These are phyloP conservation scores for Hyles vespertilio DNA, from an alignment of 1,140 invertebrate genomes.

Conservation along the genomic window DNA sequence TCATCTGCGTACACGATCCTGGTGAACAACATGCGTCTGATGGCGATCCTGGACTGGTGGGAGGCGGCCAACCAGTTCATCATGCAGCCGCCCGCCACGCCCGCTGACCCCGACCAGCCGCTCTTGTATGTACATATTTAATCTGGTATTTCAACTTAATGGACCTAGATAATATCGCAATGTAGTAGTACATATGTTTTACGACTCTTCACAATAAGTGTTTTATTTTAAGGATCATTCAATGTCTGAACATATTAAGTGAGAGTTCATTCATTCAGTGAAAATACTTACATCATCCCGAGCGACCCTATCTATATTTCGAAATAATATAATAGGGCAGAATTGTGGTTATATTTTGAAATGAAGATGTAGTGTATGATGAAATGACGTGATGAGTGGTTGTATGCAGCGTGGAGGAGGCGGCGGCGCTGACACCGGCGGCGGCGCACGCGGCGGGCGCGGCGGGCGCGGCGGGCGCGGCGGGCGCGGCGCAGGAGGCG, in stretches of 20 bases:
- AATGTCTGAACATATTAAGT: too few relatives aligned
- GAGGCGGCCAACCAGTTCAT: slow-evolving; percentile 90
- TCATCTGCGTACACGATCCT: slow-evolving; percentile 92
- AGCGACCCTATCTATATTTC: too few relatives aligned
- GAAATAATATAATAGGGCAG: background rate
- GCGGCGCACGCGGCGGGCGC: too few relatives aligned
- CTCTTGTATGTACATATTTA: slow-evolving; percentile 28
- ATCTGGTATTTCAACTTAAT: slow-evolving; percentile 2
- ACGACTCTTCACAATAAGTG: too few relatives aligned
- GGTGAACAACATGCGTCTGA: slow-evolving; percentile 96
- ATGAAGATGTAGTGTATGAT: background rate
- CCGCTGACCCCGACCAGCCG: slow-evolving; percentile 44
- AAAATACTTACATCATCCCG: too few relatives aligned
- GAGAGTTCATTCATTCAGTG: too few relatives aligned
- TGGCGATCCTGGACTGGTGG: slow-evolving; percentile 96
- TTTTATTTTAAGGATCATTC: too few relatives aligned
- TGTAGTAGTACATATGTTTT: too few relatives aligned
- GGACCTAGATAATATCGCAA: too few relatives aligned
- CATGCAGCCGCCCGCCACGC: slow-evolving; percentile 60
- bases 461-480: background rate
- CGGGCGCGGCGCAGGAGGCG: slow-evolving; percentile 15
- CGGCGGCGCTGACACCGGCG: background rate
- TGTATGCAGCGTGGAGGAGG: slow-evolving; percentile 23
- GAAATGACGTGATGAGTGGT: slow-evolving; percentile 9
- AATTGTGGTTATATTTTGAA: background rate